These are phyloP conservation scores for Hydractinia symbiolongicarpus DNA, from an alignment of 30 jellyfish, hydroid and myxozoan genomes.

Conservation along the genomic window DNA sequence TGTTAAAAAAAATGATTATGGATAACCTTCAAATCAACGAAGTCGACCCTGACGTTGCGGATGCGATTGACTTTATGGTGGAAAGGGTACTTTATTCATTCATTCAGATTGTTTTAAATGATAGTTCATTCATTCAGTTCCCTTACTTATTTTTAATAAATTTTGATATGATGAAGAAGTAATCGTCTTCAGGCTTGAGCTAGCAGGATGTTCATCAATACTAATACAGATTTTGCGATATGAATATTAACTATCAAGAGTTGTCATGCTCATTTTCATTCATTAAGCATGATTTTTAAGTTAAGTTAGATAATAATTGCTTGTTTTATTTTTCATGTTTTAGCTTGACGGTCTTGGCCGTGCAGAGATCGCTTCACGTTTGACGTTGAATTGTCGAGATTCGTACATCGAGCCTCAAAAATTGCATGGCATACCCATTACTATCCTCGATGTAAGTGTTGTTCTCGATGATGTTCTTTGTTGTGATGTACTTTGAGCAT, in stretches of 20 bases:
- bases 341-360: conserved; percentile 92
- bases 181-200: too few species aligned
- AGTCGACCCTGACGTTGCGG: conserved; percentile 96
- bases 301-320: too few species aligned
- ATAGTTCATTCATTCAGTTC: too few species aligned
- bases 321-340: neutral
- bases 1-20: conserved; percentile 90
- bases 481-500: neutral
- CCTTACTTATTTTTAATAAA: too few species aligned
- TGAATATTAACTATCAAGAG: too few species aligned
- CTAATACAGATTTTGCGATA: too few species aligned
- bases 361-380: conserved; percentile 83
- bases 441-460: conserved; percentile 88
- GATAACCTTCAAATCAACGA: conserved; percentile 77
- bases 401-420: conserved; percentile 94
- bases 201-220: too few species aligned
- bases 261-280: too few species aligned
- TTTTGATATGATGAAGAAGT: too few species aligned
- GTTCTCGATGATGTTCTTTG: too few species aligned
- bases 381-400: conserved; percentile 88
- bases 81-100: conserved; percentile 64
- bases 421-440: conserved; percentile 73
- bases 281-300: too few species aligned
- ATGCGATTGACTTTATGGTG: conserved; percentile 90
- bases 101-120: neutral